phyloP scores from a whole-genome alignment of 2,797 vertebrate species.

The Lagothrix lagotricha region DNA sequence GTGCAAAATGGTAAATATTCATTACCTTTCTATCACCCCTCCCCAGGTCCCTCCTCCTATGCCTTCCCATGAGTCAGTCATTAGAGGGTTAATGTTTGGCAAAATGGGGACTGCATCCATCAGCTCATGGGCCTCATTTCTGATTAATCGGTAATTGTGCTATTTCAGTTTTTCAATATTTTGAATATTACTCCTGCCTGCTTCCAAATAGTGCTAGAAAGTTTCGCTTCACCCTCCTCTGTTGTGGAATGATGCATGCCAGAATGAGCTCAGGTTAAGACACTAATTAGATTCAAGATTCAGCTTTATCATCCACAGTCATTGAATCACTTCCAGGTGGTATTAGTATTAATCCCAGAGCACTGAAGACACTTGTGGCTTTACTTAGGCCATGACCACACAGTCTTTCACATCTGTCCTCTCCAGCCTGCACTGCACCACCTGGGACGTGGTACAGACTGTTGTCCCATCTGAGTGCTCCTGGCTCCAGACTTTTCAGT shows the following conservation, averaged over 20 bases:
- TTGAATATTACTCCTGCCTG: background rate
- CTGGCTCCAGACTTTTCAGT: background rate
- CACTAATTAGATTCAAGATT: background rate
- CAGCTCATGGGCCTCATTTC: background rate
- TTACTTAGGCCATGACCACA: background rate
- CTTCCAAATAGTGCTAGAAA: background rate
- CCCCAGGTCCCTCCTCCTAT: background rate
- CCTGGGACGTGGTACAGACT: background rate
- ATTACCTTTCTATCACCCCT: background rate
- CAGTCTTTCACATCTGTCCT: background rate
- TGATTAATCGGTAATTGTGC: background rate
- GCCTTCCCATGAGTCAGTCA: background rate
- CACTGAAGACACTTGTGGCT: background rate
- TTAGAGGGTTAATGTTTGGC: background rate
- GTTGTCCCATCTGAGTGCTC: background rate
- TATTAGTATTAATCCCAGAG: background rate
- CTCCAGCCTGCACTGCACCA: background rate
- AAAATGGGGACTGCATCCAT: background rate
- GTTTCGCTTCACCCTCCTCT: background rate
- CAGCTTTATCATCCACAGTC: background rate
- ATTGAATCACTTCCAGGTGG: background rate
- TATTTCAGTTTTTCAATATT: background rate
- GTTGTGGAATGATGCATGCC: background rate
- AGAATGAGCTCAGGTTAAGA: background rate
- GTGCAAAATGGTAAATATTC: background rate